Percentiles rank a stretch among this genome's conserved stretches.
These are phyloP conservation scores for Lamprologus speciosus DNA, from an alignment of 2,113 vertebrate species.

Conservation along the genomic window DNA sequence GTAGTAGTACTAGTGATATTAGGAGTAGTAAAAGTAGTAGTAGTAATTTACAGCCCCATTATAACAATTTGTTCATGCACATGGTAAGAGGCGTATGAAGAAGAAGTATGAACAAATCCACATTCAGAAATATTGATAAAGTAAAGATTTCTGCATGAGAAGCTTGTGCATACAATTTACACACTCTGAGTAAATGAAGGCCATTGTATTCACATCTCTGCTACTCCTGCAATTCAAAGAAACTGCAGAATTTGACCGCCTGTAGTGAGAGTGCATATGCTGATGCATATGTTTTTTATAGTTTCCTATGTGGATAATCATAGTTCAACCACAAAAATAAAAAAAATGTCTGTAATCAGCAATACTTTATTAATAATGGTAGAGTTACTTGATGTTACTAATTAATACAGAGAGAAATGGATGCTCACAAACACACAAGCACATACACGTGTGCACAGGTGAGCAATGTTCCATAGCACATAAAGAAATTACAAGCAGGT, in stretches of 20 bases:
- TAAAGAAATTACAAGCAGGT: conserved; percentile 11
- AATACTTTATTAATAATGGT: neutral
- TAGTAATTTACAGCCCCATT: neutral
- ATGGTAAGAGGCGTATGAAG: neutral
- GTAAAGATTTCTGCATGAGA: neutral
- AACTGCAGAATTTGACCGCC: neutral
- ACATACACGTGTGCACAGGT: neutral
- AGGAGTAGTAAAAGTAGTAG: neutral
- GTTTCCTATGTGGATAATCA: neutral
- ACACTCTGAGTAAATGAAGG: neutral
- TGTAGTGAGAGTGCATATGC: neutral
- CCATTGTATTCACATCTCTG: neutral
- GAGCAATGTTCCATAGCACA: neutral
- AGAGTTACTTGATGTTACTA: neutral
- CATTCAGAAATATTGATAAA: neutral
- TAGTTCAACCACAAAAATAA: neutral
- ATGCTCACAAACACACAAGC: neutral
- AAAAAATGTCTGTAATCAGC: neutral
- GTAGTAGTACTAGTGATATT: neutral
- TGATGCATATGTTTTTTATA: neutral
- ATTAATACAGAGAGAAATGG: neutral
- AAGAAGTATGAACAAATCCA: neutral
- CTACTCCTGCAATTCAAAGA: neutral
- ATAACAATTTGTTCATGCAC: neutral
- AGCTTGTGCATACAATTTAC: neutral